These are phyloP conservation scores for Papilio machaon DNA, from an alignment of 1,140 invertebrate genomes.

Conservation along the genomic window DNA sequence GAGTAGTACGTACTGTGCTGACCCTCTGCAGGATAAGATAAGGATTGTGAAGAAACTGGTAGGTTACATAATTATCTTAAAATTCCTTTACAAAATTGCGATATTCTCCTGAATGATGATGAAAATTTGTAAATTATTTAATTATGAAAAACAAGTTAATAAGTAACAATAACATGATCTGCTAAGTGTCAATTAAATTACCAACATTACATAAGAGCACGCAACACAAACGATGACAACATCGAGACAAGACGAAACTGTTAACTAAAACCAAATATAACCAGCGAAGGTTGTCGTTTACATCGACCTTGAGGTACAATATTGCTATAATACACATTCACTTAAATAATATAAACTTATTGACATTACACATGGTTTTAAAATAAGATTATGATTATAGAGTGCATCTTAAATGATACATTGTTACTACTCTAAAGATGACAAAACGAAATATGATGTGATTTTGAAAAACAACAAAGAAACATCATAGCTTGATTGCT, in stretches of 20 bases:
- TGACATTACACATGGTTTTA: too few species aligned
- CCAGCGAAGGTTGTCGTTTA: slow-evolving; percentile 23
- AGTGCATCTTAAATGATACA: too few species aligned
- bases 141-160: slow-evolving; percentile 1
- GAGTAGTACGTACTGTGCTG: background rate
- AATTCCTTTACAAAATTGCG: background rate
- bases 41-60: too few species aligned
- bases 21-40: background rate
- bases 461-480: too few species aligned
- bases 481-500: too few species aligned
- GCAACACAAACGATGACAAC: slow-evolving; percentile 34
- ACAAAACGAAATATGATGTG: too few species aligned
- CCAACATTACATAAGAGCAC: slow-evolving; percentile 19
- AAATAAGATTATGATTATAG: too few species aligned
- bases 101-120: background rate
- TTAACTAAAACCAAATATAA: slow-evolving; percentile 32
- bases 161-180: background rate
- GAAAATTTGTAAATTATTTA: background rate
- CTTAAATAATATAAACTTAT: background rate
- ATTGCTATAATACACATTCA: background rate
- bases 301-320: slow-evolving; percentile 14
- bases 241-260: slow-evolving; percentile 31
- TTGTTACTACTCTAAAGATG: too few species aligned
- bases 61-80: too few species aligned
- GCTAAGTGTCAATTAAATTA: slow-evolving; percentile 25